Evolutionary conservation across 2,113 vertebrate genomes (phyloP).

Genomic region (Oreochromis aureus): DNA sequence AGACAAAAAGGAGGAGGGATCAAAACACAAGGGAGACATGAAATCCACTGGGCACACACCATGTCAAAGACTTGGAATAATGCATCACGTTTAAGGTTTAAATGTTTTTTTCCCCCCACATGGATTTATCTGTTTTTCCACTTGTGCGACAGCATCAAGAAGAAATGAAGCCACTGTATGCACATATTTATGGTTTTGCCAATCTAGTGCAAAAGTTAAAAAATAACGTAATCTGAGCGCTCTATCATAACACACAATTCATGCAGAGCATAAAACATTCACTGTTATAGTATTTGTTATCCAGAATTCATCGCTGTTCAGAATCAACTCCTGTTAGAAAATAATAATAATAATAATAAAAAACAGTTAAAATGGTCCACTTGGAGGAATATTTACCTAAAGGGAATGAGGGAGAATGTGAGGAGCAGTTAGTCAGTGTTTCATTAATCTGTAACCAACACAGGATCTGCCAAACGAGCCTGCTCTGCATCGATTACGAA

Average conservation of each 20-base stretch:
- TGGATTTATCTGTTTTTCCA: background rate
- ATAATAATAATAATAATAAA: background rate
- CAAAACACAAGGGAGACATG: constrained; percentile 26
- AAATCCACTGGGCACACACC: background rate
- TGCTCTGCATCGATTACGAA: background rate
- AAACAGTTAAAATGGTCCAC: background rate
- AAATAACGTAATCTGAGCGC: background rate
- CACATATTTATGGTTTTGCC: background rate
- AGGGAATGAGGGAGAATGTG: background rate
- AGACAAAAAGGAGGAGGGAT: constrained; percentile 26
- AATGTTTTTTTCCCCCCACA: background rate
- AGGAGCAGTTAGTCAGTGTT: background rate
- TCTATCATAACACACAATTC: background rate
- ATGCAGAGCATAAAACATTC: background rate
- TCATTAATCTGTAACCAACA: background rate
- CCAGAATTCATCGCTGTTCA: background rate
- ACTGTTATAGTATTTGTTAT: background rate
- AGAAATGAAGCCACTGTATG: background rate
- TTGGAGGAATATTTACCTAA: background rate
- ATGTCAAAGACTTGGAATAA: background rate
- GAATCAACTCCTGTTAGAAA: background rate
- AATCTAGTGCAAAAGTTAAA: background rate
- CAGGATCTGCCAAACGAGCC: background rate
- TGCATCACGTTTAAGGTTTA: background rate
- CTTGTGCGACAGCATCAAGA: background rate